phyloP scores from a whole-genome alignment of 1,140 invertebrate genomes.

The Pristionchus pacificus region DNA sequence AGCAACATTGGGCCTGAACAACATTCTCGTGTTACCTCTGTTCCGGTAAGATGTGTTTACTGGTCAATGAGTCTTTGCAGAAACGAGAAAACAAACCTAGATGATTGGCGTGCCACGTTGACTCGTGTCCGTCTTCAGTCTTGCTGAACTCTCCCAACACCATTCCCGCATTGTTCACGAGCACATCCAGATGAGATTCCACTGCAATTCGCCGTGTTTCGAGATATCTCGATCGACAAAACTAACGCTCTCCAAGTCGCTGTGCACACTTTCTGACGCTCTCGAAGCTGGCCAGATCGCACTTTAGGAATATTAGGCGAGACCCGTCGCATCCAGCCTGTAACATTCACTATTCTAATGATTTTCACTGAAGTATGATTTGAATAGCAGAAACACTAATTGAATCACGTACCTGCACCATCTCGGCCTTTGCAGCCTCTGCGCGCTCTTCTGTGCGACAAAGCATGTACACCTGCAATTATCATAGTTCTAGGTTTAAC shows the following conservation, averaged over 20 bases:
- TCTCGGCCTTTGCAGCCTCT: neutral
- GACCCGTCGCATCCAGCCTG: neutral
- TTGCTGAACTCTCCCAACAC: neutral
- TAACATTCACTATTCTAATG: neutral
- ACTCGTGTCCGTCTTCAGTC: neutral
- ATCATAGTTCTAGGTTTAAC: neutral
- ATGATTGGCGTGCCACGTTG: neutral
- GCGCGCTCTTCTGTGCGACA: neutral
- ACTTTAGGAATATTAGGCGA: neutral
- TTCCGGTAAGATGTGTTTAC: too few species aligned
- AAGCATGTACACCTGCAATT: neutral
- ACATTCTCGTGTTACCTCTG: too few species aligned
- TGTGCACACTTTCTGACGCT: neutral
- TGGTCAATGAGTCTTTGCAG: neutral
- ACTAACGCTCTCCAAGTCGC: neutral
- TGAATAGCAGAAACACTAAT: neutral
- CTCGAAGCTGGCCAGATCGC: neutral
- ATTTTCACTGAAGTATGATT: neutral
- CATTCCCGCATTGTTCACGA: neutral
- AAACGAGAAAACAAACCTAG: too few species aligned
- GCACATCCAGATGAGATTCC: neutral
- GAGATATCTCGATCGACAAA: neutral
- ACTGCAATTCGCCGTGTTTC: neutral
- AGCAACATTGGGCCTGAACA: neutral
- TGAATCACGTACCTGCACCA: neutral